Evolutionary conservation across 2,888 invertebrate genomes (phyloP), one percentile per base, ranked within the genome.

Genomic region (Sinodicranocentrus sp.): DNA sequence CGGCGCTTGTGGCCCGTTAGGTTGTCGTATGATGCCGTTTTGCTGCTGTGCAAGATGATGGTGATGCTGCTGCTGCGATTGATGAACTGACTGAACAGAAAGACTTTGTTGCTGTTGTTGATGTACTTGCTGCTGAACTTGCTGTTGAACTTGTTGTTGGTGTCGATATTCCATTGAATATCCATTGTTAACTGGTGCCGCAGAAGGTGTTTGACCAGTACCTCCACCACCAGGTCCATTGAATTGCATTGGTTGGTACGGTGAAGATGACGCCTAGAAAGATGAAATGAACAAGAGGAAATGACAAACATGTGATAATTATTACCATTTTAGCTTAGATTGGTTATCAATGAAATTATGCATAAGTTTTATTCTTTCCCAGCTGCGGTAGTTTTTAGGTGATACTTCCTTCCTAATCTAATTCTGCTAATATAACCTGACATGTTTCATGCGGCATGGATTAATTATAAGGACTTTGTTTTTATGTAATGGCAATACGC

Each of bases 81-180:
- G 70, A 75, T 85, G 82, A 78, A 84, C 78, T 61, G 85, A 85
- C 77, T 87, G 87, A 72, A 86, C 85, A 68, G 86, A 86, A 82
- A 87, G 67, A 75, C 82, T 84, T 67, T 87, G 87, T 23, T 85
- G 85, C 1, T 79, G 68, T 26, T 67, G 75, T 48, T 70, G 84
- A 59, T 86, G 87, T 57, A 71, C 68, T 70, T 85, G 84, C 21
- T 85, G 85, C 23, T 85, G 85, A 0, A 75, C 61, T 26, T 73
- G 78, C 48, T 70, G 84, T 70, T 86, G 87, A 61, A 75, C 68
- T 72, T 85, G 84, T 25, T 85, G 85, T 43, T 84, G 84, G 82
- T 79, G 84, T 33, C 86, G 86, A 71, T 88, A 88, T 61, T 88
- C 87, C 25, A 88, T 88, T 17, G 87, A 75, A 73, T 86, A 88